Evolutionary conservation across 2,888 invertebrate species (phyloP).

Genomic region (Xestia ashworthii): DNA sequence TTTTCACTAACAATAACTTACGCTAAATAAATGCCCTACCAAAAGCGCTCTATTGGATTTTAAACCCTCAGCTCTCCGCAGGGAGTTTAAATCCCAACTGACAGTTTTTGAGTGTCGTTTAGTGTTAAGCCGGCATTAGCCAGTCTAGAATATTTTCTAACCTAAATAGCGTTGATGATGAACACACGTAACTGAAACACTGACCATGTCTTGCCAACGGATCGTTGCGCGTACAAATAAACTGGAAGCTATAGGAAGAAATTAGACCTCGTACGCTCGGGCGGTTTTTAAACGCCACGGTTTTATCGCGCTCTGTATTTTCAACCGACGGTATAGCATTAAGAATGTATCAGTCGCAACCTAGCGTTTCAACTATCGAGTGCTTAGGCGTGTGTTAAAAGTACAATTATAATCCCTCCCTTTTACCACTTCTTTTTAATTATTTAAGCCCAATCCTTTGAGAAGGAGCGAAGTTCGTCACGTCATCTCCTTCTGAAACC

Average conservation of each 20-base stretch:
- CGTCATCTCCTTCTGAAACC: neutral
- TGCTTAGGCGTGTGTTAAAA: too few species aligned
- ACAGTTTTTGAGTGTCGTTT: neutral
- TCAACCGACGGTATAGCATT: too few species aligned
- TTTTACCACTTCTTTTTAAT: neutral
- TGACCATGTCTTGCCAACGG: slow-evolving; percentile 42
- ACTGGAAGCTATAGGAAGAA: slow-evolving; percentile 11
- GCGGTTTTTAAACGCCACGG: neutral
- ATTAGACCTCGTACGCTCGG: neutral
- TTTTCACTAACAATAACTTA: neutral
- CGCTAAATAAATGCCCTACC: neutral
- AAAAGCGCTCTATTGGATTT: neutral
- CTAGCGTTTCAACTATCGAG: too few species aligned
- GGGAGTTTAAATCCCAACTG: neutral
- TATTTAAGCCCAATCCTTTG: neutral
- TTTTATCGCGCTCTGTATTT: neutral
- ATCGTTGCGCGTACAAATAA: slow-evolving; percentile 52
- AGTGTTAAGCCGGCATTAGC: neutral
- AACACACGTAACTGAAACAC: slow-evolving; percentile 31
- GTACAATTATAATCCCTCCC: too few species aligned
- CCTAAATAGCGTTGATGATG: slow-evolving; percentile 45
- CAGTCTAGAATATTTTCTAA: slow-evolving; percentile 39
- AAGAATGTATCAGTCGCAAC: too few species aligned
- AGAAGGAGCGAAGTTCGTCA: neutral
- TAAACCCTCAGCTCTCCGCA: neutral